A percentile compares a stretch with the other conserved stretches of the same genome.
Evolutionary conservation across 2,888 invertebrate species (phyloP).

Genomic region (Brenthis daphne): DNA sequence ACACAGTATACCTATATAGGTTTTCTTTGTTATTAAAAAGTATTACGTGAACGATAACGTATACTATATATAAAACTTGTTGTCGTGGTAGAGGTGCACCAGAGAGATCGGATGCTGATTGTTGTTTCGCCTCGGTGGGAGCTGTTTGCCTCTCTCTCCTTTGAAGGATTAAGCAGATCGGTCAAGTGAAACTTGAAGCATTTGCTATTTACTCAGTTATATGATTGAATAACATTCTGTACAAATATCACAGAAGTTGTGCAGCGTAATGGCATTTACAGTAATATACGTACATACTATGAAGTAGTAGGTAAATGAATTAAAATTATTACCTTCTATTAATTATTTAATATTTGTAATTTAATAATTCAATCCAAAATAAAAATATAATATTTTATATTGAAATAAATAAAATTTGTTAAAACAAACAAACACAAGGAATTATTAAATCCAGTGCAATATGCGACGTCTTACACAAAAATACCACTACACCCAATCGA

Average conservation of each 20-base stretch:
- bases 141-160: constrained; percentile 18
- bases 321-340: background rate
- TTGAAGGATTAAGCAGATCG: constrained; percentile 7
- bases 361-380: background rate
- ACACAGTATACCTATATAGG: no score
- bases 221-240: constrained; percentile 1
- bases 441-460: no score
- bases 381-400: background rate
- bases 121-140: constrained; percentile 12
- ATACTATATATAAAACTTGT: no score
- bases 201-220: constrained; percentile 6
- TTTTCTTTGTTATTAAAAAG: no score
- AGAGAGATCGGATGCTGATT: constrained; percentile 1
- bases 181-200: constrained; percentile 5
- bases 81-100: constrained; percentile 29
- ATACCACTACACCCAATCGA: background rate
- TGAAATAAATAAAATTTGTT: no score
- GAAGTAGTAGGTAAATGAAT: no score
- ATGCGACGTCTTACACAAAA: no score
- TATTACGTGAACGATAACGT: no score
- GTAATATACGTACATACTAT: background rate
- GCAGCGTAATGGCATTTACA: background rate
- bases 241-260: background rate
- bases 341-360: no score
- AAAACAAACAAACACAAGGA: no score